Percentiles rank a stretch among this genome's conserved stretches.
Evolutionary conservation across 2,797 vertebrate genomes (phyloP).

Genomic region (Etheostoma nigrum): DNA sequence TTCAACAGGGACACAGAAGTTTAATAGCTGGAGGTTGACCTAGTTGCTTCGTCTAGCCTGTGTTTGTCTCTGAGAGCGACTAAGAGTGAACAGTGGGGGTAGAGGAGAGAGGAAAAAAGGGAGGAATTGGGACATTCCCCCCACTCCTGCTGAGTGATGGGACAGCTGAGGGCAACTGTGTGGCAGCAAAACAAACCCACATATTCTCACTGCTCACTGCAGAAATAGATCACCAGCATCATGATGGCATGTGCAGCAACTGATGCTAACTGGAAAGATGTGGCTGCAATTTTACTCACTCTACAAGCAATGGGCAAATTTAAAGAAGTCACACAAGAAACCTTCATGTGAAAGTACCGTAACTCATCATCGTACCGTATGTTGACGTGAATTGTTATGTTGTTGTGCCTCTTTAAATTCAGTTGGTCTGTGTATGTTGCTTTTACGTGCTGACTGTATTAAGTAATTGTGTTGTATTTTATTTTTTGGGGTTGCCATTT

Average conservation of each 20-base stretch:
- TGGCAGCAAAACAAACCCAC: conserved; percentile 59
- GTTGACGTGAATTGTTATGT: neutral
- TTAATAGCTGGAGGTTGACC: conserved; percentile 72
- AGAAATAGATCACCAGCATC: conserved; percentile 72
- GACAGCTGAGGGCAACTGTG: conserved; percentile 72
- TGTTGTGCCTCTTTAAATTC: too few species aligned
- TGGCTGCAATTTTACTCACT: conserved; percentile 24
- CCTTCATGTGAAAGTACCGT: neutral
- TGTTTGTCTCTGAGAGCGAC: conserved; percentile 50
- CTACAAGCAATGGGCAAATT: conserved; percentile 9
- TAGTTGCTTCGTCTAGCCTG: conserved; percentile 64
- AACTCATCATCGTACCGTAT: neutral
- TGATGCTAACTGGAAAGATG: conserved; percentile 40
- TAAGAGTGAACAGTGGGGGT: conserved; percentile 44
- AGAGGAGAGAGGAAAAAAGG: neutral
- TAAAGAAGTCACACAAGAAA: neutral
- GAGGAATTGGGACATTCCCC: conserved; percentile 43
- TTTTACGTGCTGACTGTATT: too few species aligned
- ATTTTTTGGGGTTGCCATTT: too few species aligned
- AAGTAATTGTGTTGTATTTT: too few species aligned
- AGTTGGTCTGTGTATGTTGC: too few species aligned
- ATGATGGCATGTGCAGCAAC: conserved; percentile 45
- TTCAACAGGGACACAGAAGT: conserved; percentile 51
- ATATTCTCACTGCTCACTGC: conserved; percentile 55
- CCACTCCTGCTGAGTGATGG: conserved; percentile 65